phyloP scores from a whole-genome alignment of 2,797 vertebrate genomes.

The Anomalospiza imberbis region DNA sequence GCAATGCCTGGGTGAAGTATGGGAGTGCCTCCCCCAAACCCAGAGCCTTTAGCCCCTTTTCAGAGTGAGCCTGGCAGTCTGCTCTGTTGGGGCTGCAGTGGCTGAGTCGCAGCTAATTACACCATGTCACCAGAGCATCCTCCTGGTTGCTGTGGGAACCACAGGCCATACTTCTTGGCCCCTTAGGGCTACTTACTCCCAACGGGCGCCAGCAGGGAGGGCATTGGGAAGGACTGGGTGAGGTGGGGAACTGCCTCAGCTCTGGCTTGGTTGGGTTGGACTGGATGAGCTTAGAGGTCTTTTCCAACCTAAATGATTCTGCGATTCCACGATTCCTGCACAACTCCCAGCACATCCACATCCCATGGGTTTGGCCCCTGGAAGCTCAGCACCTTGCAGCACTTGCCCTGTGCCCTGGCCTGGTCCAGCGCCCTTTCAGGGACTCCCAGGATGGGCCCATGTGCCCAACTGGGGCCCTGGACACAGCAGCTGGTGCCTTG shows the following conservation, averaged over 20 bases:
- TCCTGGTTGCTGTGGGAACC: neutral
- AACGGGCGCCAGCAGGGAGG: neutral
- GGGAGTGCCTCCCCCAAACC: neutral
- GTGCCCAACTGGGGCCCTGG: neutral
- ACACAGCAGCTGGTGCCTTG: accelerated
- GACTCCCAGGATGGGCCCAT: neutral
- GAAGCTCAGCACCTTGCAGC: accelerated
- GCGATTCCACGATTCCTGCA: neutral
- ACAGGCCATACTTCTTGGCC: accelerated
- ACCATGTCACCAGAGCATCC: neutral
- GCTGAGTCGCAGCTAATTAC: neutral
- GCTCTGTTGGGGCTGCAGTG: neutral
- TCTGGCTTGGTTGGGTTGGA: neutral
- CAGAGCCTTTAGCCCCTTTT: neutral
- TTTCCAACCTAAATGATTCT: neutral
- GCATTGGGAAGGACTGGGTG: neutral
- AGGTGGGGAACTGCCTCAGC: neutral
- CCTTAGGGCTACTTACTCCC: neutral
- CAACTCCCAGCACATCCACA: neutral
- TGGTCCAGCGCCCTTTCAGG: accelerated
- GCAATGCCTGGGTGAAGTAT: accelerated
- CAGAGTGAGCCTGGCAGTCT: neutral
- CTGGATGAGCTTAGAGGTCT: neutral
- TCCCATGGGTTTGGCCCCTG: accelerated
- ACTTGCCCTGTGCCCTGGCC: accelerated